Percentiles rank a stretch among this genome's conserved stretches.
Evolutionary conservation across 2,888 invertebrate genomes (phyloP).

Genomic region (Torymus auratus): DNA sequence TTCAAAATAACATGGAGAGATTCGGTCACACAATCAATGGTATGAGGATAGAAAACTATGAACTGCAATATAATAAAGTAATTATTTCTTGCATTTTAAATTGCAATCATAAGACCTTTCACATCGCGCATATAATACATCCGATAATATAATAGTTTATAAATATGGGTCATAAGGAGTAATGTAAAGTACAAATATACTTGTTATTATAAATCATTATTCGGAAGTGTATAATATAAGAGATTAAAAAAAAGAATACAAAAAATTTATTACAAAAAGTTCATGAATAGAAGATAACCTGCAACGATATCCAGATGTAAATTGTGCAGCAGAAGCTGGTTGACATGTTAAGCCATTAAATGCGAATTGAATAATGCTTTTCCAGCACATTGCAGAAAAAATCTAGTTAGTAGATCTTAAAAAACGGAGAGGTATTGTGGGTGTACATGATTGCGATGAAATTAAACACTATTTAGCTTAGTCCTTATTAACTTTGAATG

Average conservation of each 20-base stretch:
- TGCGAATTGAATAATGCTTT: neutral
- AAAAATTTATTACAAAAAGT: neutral
- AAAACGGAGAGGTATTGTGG: neutral
- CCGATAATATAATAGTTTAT: too few species aligned
- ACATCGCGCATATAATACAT: too few species aligned
- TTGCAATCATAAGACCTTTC: too few species aligned
- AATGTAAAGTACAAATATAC: too few species aligned
- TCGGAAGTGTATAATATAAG: too few species aligned
- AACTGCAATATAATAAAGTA: too few species aligned
- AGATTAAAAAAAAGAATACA: neutral
- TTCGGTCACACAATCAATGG: too few species aligned
- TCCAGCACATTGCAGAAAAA: slow-evolving; percentile 25
- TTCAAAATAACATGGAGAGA: too few species aligned
- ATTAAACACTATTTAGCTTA: neutral
- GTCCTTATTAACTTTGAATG: neutral
- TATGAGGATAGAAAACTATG: too few species aligned
- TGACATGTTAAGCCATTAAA: slow-evolving; percentile 43
- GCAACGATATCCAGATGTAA: slow-evolving; percentile 26
- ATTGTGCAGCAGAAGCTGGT: slow-evolving; percentile 13
- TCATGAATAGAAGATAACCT: slow-evolving; percentile 12
- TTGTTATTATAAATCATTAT: too few species aligned
- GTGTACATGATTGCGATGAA: neutral
- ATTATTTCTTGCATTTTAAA: too few species aligned
- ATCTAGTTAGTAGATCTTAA: neutral
- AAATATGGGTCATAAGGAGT: too few species aligned